Base-by-base conservation (phyloP, 2,113 vertebrate genomes). In the Craseonycteris thonglongyai region DNA sequence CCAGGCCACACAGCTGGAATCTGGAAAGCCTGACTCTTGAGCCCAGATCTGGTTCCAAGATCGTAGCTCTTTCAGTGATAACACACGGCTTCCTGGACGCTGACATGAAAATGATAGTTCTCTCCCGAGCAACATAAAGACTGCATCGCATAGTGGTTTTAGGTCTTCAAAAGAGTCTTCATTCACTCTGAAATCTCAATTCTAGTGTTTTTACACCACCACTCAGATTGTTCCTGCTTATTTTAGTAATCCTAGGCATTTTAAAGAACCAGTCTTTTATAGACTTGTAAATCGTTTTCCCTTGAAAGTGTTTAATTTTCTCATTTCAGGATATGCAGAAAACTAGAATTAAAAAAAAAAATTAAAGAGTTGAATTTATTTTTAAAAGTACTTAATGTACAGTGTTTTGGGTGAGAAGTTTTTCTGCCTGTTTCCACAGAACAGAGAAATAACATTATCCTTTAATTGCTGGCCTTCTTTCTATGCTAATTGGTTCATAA, bases 141-240 rank as follows among this genome's bases (percentile, higher is more conserved):
- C 19, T 11, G 24, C 28, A 13, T 56, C 9, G 5, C 11, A 0
- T 1, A 12, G 1, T 18, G 28, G 15, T 1, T 47, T 61, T 6
- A 12, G 5, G 18, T 78, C 7, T 49, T 88, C 45, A 19, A 21
- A 38, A 45, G 47, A 42, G 38, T 71, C 59, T 15, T 63, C 15
- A 15, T 61, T 61, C 16, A 35, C 33, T 22, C 33, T 51, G 38
- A 71, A 88, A 61, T 47, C 2, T 5, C 12, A 71, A 56, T 76
- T 74, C 51, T 33, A 1, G 10, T 49, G 6, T 11, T 30, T 81
- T 56, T 42, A 51, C 13, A 26, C 26, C n/a, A 59, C 22, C 19
- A 35, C 3, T 71, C 47, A 63, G 10, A 21, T 58, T 19, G 16
- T 28, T 22, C 15, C 13, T 22, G 35, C 9, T n/a, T 15, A 7